Conservation (phyloP, 1,140 invertebrate genomes). For the Halictus rubicundus region DNA sequence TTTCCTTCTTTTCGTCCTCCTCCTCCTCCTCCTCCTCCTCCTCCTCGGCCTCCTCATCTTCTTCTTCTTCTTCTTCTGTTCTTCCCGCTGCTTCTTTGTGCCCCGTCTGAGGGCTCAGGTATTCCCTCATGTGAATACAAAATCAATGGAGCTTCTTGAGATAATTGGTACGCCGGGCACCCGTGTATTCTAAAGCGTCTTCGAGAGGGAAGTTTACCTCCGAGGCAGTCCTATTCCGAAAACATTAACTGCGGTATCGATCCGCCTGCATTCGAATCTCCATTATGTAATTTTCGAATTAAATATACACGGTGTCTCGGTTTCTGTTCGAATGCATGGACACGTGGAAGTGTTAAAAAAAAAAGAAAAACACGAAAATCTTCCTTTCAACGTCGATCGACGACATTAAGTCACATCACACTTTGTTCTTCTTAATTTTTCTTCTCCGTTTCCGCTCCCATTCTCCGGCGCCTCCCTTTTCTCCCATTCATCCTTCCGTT, state of each 20-base stretch:
- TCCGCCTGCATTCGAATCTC: not conserved
- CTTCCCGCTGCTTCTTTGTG: not conserved
- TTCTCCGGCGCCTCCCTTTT: not conserved
- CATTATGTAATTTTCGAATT: too few species aligned
- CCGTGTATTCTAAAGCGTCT: not conserved
- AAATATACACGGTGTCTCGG: too few species aligned
- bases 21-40: constrained; percentile 67
- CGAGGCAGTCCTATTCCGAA: not conserved
- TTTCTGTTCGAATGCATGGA: too few species aligned
- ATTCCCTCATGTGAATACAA: constrained; percentile 68
- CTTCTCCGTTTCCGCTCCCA: not conserved
- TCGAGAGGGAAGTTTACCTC: not conserved
- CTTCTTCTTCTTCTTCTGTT: constrained; percentile 12
- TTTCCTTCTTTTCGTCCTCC: constrained; percentile 23
- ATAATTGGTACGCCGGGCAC: constrained; percentile 64
- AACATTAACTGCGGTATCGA: not conserved
- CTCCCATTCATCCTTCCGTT: not conserved
- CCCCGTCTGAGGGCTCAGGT: constrained; percentile 37
- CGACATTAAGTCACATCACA: too few species aligned
- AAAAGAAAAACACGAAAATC: too few species aligned
- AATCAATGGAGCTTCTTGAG: constrained; percentile 65
- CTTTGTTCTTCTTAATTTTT: not conserved
- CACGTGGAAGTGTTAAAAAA: too few species aligned
- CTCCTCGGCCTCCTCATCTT: constrained; percentile 31
- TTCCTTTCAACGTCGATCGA: too few species aligned